Evolutionary conservation across 1,140 invertebrate species (phyloP).

Genomic region (Aporrectodea caliginosa): DNA sequence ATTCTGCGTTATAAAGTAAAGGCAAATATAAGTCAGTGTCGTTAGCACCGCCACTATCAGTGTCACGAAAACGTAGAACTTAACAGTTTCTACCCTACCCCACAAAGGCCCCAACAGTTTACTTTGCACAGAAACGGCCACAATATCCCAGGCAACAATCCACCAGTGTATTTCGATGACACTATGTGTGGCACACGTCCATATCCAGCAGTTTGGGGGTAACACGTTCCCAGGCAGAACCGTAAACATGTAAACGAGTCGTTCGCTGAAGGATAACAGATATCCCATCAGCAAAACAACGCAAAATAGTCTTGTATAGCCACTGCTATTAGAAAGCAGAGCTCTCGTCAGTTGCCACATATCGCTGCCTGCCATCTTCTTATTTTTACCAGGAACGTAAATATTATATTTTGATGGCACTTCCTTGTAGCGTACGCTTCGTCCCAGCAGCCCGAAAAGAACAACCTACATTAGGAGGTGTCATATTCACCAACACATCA

Average conservation of each 20-base stretch:
- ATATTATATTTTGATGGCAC: too few relatives aligned
- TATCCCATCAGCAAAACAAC: too few relatives aligned
- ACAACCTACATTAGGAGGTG: too few relatives aligned
- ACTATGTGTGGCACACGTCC: background rate
- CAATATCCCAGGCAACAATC: background rate
- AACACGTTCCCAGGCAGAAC: background rate
- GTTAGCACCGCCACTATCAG: slow-evolving; percentile 77
- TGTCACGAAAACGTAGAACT: slow-evolving; percentile 88
- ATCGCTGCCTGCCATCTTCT: too few relatives aligned
- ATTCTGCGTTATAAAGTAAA: slow-evolving; percentile 83
- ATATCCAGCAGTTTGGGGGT: background rate
- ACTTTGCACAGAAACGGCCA: background rate
- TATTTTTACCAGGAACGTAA: too few relatives aligned
- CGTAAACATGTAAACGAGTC: background rate
- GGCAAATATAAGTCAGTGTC: slow-evolving; percentile 76
- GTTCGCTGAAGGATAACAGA: background rate
- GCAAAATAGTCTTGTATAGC: too few relatives aligned
- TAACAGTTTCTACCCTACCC: slow-evolving; percentile 40
- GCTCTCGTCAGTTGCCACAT: too few relatives aligned
- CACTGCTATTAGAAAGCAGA: too few relatives aligned
- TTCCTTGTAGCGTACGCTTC: too few relatives aligned
- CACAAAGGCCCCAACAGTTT: background rate
- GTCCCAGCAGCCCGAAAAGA: too few relatives aligned
- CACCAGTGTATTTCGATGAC: background rate
- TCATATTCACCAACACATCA: too few relatives aligned